phyloP scores from a whole-genome alignment of 2,888 invertebrate species.

The Willowsia nigromaculata region DNA sequence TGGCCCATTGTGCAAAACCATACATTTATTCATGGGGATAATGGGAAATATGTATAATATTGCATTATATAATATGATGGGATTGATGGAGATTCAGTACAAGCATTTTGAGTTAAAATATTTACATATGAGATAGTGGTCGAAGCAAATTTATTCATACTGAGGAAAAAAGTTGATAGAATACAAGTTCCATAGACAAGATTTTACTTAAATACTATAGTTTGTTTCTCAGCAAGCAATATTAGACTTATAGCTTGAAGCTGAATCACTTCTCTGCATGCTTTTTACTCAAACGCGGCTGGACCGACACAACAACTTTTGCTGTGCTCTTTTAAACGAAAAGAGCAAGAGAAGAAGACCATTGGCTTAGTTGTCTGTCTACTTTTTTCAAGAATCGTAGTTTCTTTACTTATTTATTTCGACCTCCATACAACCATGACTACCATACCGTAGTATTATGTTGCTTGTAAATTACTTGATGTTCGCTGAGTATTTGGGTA shows the following conservation, averaged over 20 bases:
- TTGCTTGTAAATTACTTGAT: no score
- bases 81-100: no score
- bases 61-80: no score
- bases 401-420: no score
- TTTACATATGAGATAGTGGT: neutral
- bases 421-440: no score
- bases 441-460: no score
- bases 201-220: neutral
- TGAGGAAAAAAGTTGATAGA: neutral
- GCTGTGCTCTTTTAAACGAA: neutral
- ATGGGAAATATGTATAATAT: neutral
- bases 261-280: neutral
- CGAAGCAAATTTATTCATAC: neutral
- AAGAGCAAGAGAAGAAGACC: neutral
- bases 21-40: neutral
- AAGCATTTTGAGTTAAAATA: no score
- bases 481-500: no score
- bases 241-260: neutral
- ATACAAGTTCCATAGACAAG: neutral
- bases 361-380: neutral
- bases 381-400: neutral
- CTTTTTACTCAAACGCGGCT: no score
- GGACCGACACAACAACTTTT: neutral
- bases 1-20: neutral
- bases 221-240: neutral